These are phyloP conservation scores for Peromyscus eremicus DNA, from an alignment of 2,797 vertebrate genomes.

Conservation along the genomic window DNA sequence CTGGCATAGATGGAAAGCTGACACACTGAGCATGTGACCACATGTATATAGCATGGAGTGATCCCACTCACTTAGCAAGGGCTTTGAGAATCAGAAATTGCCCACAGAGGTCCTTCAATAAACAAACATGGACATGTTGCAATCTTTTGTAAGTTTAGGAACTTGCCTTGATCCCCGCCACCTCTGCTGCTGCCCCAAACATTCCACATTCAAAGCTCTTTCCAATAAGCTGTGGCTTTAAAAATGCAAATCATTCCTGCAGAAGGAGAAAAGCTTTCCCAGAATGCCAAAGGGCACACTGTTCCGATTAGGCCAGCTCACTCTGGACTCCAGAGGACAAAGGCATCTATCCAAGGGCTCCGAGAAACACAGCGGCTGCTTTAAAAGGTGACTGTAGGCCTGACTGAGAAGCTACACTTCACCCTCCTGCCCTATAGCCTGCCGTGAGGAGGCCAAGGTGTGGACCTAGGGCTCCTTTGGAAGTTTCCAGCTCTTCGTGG, in stretches of 20 bases:
- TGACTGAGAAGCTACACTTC: background rate
- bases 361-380: background rate
- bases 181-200: background rate
- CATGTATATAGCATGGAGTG: rapidly evolving
- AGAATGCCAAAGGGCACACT: constrained; percentile 13
- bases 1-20: background rate
- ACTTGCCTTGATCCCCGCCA: background rate
- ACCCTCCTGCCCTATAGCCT: background rate
- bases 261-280: background rate
- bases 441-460: rapidly evolving
- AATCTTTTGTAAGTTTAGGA: background rate
- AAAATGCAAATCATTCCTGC: background rate
- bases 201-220: background rate
- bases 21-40: background rate
- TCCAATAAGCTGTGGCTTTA: constrained; percentile 38
- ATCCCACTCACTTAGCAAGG: background rate
- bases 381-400: background rate
- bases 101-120: background rate
- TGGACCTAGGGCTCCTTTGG: background rate
- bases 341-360: background rate
- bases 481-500: background rate
- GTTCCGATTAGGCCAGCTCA: constrained; percentile 27
- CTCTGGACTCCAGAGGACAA: background rate
- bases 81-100: background rate
- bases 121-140: background rate